Base-by-base conservation (phyloP, 2,888 invertebrate genomes). In the Stenchaetothrips biformis region DNA sequence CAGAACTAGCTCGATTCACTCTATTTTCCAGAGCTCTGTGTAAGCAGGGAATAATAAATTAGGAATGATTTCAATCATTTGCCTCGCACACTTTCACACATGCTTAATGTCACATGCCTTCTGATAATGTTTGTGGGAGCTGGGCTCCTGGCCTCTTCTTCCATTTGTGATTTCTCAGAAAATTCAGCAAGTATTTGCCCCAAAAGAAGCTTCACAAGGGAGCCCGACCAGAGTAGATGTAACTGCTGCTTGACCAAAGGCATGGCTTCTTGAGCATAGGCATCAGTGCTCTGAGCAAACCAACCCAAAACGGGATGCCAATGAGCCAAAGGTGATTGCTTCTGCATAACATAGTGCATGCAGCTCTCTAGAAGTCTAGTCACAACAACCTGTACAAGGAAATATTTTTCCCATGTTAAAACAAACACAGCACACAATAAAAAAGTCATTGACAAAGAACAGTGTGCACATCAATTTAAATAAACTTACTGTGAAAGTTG, bases 241-340 rank as follows among this genome's bases (percentile, higher is more conserved):
- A 96, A 86, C 85, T 95, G 95, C 8, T 86, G 87, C 79, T 91
- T 89, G 0, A 95, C 90, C 83, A 90, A 90, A 0, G 90, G 90
- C 88, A 94, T 91, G 0, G 93, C 90, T 49, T 93, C 93, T 80
- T 94, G 92, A 0, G 94, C 88, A 81, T 91, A 91, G 0, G 88
- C 87, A 84, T 93, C 93, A 79, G 92, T 89, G 3, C 92, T 90
- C 82, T 94, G 93, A 0, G 93, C 91, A 86, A 98, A 97, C 97
- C 98, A 99, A 67, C 99, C 99, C 16, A 99, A 90, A 47, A 99
- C 92, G 7, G 98, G 98, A 87, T 99, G 98, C 98, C 98, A 99
- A 87, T 98, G 96, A 79, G 96, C 96, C 79, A 97, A 90, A 85
- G 96, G 95, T 1, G 96, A 95, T 84, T 93, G 92, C 87, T 97